Evolutionary conservation across 2,888 invertebrate genomes (phyloP).

Genomic region (Sepioteuthis lessoniana): DNA sequence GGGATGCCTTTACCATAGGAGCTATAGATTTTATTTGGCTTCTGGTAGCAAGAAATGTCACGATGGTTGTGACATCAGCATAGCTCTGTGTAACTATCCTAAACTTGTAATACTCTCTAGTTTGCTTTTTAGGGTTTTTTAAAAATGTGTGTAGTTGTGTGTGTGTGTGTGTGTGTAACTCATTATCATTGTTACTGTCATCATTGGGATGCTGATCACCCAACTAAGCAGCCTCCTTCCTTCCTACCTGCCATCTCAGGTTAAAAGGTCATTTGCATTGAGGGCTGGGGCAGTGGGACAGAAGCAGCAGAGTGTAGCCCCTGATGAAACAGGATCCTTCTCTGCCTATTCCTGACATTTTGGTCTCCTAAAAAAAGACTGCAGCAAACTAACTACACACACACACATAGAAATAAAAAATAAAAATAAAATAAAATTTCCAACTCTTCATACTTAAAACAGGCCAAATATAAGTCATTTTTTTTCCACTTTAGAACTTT

Average conservation of each 20-base stretch:
- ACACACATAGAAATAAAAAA: not conserved
- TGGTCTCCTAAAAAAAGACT: not conserved
- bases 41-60: not conserved
- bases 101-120: not conserved
- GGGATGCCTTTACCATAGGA: too few species aligned
- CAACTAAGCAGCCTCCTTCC: conserved; percentile 6
- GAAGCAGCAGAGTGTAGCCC: not conserved
- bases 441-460: too few species aligned
- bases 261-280: not conserved
- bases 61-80: not conserved
- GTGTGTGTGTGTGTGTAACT: not conserved
- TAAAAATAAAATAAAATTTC: not conserved
- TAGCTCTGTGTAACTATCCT: not conserved
- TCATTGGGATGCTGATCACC: not conserved
- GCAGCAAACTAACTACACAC: not conserved
- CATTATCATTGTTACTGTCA: not conserved
- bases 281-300: not conserved
- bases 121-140: too few species aligned
- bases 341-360: not conserved
- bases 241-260: not conserved
- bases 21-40: not conserved
- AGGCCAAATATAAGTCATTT: conserved; percentile 4
- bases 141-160: not conserved
- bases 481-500: not conserved
- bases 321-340: not conserved